Conservation (phyloP, 2,797 vertebrate genomes). For the Danio tinwini region DNA sequence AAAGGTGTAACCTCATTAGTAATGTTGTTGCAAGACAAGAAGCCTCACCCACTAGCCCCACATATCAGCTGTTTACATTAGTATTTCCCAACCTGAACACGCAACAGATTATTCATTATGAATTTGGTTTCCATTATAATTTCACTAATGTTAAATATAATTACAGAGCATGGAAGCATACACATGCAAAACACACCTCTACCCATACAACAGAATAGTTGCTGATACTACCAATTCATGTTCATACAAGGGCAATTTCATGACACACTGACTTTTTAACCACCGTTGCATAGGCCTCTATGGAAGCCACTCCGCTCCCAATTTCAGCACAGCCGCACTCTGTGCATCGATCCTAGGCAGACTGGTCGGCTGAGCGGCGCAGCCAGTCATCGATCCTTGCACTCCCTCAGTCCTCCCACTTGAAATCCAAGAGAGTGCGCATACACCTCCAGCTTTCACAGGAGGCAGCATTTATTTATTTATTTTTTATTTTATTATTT, state of each 20-base stretch:
- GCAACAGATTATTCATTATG: not conserved
- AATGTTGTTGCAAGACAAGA: not conserved
- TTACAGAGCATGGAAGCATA: not conserved
- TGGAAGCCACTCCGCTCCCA: slow-evolving; percentile 58
- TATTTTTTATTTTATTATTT: slow-evolving; percentile 24
- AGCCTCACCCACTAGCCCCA: not conserved
- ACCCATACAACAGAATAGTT: not conserved
- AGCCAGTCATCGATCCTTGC: slow-evolving; percentile 61
- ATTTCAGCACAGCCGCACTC: slow-evolving; percentile 61
- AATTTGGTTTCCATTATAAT: not conserved
- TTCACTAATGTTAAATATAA: slow-evolving; percentile 8
- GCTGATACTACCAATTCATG: slow-evolving; percentile 30
- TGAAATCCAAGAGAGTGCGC: slow-evolving; percentile 47
- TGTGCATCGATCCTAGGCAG: slow-evolving; percentile 59
- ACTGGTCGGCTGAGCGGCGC: slow-evolving; percentile 62
- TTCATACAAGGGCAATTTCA: slow-evolving; percentile 29
- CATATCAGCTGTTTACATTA: slow-evolving; percentile 21
- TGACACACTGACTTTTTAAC: slow-evolving; percentile 51
- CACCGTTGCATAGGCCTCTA: slow-evolving; percentile 50
- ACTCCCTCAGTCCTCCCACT: slow-evolving; percentile 56
- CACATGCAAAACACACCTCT: slow-evolving; percentile 4
- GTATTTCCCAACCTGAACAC: not conserved
- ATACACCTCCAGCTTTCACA: slow-evolving; percentile 33
- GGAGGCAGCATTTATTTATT: slow-evolving; percentile 45
- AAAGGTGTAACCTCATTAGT: slow-evolving; percentile 4